A percentile compares a stretch with the other conserved stretches of the same genome.
These are phyloP conservation scores for Ginglymostoma cirratum DNA, from an alignment of 2,113 vertebrate species.

Conservation along the genomic window DNA sequence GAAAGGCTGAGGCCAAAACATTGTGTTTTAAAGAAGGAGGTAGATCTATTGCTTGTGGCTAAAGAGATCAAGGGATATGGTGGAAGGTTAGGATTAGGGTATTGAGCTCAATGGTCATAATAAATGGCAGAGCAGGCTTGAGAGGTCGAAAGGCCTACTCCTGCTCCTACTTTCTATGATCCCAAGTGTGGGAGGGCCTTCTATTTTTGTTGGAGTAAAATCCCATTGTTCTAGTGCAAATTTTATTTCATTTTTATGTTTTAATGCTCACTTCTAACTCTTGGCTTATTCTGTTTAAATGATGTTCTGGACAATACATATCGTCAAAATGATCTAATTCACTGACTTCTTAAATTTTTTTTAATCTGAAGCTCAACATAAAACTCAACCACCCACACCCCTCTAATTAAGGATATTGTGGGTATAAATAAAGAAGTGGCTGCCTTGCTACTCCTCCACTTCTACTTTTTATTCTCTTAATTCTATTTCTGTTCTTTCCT, in stretches of 20 bases:
- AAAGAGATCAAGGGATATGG: too few relatives aligned
- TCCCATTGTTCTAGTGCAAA: not conserved
- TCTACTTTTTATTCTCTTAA: conserved; percentile 6
- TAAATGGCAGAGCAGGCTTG: too few relatives aligned
- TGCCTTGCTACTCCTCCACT: not conserved
- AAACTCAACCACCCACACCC: not conserved
- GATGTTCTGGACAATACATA: not conserved
- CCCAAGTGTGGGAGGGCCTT: too few relatives aligned
- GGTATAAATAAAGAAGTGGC: not conserved
- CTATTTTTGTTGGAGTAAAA: not conserved
- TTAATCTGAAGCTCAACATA: not conserved
- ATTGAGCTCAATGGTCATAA: too few relatives aligned
- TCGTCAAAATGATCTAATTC: not conserved
- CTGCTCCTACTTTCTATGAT: not conserved
- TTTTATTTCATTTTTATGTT: not conserved
- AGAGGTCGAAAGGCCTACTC: too few relatives aligned
- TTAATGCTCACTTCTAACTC: not conserved
- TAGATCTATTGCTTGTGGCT: too few relatives aligned
- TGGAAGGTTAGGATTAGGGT: too few relatives aligned
- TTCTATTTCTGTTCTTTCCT: not conserved
- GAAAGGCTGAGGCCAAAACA: too few relatives aligned
- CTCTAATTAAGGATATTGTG: not conserved
- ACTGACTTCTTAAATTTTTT: not conserved
- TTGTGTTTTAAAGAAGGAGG: too few relatives aligned
- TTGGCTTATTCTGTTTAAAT: not conserved